A percentile compares a stretch with the other conserved stretches of the same genome.
Conservation (phyloP, 2,797 vertebrate genomes). For the Trachops cirrhosus region DNA sequence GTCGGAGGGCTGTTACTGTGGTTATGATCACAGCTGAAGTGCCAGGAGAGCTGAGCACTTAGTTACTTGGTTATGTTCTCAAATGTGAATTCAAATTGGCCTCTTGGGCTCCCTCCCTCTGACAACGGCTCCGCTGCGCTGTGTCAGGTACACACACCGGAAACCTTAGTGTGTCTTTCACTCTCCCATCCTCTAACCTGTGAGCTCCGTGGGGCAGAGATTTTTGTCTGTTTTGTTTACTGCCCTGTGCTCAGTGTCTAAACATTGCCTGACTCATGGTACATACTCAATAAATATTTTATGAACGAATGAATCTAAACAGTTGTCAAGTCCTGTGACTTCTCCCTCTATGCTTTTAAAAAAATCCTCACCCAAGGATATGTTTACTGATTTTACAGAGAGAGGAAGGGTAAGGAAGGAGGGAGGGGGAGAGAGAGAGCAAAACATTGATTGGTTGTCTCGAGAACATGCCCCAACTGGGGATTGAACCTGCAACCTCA, state of each 20-base stretch:
- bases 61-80: background rate
- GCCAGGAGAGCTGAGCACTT: background rate
- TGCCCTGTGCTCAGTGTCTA: background rate
- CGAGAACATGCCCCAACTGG: background rate
- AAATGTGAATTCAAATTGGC: background rate
- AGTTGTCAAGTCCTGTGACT: background rate
- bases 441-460: background rate
- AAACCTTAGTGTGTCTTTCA: background rate
- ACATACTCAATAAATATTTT: background rate
- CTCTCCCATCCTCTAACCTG: background rate
- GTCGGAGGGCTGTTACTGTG: background rate
- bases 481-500: background rate
- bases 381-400: background rate
- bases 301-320: background rate
- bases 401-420: background rate
- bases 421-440: too few relatives aligned
- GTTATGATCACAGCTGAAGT: background rate
- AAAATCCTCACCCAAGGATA: background rate
- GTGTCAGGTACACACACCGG: background rate
- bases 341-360: background rate
- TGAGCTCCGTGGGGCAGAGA: background rate
- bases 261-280: background rate
- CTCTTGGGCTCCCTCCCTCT: background rate
- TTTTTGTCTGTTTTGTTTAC: slow-evolving; percentile 18
- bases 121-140: background rate